Percentiles rank a stretch among this genome's conserved stretches.
Conservation (phyloP, 2,888 invertebrate species). For the Camponotus fellah region DNA sequence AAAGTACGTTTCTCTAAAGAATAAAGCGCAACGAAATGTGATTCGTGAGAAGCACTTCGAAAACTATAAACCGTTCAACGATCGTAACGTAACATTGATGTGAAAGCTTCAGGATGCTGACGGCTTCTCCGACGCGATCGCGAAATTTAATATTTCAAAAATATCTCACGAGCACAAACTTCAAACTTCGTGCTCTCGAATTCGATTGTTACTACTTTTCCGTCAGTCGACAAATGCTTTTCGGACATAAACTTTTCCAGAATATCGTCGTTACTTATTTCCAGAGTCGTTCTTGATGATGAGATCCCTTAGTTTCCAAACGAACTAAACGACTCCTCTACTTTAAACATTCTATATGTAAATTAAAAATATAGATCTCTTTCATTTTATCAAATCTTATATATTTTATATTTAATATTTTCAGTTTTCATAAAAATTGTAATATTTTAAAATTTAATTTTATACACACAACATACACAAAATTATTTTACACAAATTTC, state of each 20-base stretch:
- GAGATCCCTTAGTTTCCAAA: neutral
- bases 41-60: slow-evolving; percentile 47
- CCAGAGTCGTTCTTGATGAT: neutral
- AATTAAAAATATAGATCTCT: neutral
- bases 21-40: slow-evolving; percentile 50
- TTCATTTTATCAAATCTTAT: neutral
- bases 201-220: slow-evolving; percentile 35
- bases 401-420: neutral
- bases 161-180: slow-evolving; percentile 22
- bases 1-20: slow-evolving; percentile 17
- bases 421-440: neutral
- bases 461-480: neutral
- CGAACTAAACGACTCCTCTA: neutral
- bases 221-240: neutral
- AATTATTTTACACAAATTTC: neutral
- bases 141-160: slow-evolving; percentile 48
- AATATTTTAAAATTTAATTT: slow-evolving; percentile 3
- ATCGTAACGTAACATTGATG: slow-evolving; percentile 24
- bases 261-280: no score
- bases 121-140: slow-evolving; percentile 20
- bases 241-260: neutral
- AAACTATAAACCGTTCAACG: slow-evolving; percentile 37
- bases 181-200: slow-evolving; percentile 9
- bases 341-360: neutral
- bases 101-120: slow-evolving; percentile 24